These are phyloP conservation scores for Phylloscopus trochiloides DNA, from an alignment of 2,113 vertebrate species.

Conservation along the genomic window DNA sequence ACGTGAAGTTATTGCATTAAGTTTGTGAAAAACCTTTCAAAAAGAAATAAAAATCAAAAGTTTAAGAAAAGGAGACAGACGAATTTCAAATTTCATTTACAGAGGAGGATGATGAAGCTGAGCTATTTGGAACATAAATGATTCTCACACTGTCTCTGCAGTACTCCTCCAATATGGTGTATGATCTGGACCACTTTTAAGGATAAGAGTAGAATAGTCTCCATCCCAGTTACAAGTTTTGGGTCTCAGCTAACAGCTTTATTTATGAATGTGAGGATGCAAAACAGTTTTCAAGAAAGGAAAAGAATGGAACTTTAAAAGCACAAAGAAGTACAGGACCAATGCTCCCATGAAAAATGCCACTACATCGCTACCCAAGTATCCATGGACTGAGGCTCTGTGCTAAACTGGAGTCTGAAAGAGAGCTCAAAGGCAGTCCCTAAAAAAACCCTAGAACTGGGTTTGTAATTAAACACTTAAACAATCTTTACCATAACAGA, in stretches of 20 bases:
- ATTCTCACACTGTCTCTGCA: not conserved
- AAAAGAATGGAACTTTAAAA: slow-evolving; percentile 5
- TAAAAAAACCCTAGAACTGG: slow-evolving; percentile 49
- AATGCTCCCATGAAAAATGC: slow-evolving; percentile 36
- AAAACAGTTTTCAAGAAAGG: slow-evolving; percentile 22
- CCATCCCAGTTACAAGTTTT: not conserved
- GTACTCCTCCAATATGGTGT: not conserved
- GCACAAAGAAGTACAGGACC: slow-evolving; percentile 16
- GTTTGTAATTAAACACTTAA: slow-evolving; percentile 35
- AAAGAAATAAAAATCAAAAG: not conserved
- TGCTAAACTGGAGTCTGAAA: slow-evolving; percentile 41
- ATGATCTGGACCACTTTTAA: not conserved
- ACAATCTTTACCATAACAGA: slow-evolving; percentile 30
- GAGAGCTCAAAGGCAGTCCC: not conserved
- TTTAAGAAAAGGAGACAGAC: not conserved
- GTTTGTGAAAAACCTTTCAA: not conserved
- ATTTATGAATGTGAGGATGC: slow-evolving; percentile 11
- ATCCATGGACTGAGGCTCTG: slow-evolving; percentile 13
- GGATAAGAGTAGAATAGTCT: slow-evolving; percentile 20
- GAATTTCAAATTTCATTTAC: not conserved
- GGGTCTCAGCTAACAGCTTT: slow-evolving; percentile 40
- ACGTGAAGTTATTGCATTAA: slow-evolving; percentile 29
- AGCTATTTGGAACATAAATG: not conserved
- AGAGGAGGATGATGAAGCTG: not conserved
- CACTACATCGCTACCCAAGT: slow-evolving; percentile 17